These are phyloP conservation scores for Mythimna albipuncta DNA, from an alignment of 2,888 invertebrate species.

Conservation along the genomic window DNA sequence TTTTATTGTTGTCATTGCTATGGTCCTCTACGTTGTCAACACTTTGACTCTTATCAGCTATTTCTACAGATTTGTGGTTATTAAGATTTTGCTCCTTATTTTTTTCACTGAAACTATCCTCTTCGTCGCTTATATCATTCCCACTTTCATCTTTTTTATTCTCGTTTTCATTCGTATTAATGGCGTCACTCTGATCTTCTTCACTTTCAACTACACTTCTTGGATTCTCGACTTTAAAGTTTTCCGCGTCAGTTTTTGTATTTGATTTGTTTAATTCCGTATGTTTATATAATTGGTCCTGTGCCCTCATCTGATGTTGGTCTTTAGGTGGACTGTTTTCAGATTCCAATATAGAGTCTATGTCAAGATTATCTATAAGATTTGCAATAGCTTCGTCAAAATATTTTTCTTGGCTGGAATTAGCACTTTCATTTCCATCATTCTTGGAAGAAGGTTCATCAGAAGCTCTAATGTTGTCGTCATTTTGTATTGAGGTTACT, in stretches of 20 bases:
- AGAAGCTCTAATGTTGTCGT: neutral
- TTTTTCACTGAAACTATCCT: neutral
- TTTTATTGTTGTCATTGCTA: neutral
- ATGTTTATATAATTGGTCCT: neutral
- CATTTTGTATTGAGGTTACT: neutral
- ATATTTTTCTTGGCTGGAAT: constrained; percentile 3
- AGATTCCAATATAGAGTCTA: constrained; percentile 15
- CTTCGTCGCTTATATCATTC: neutral
- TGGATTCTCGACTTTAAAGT: neutral
- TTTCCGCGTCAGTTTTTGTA: neutral
- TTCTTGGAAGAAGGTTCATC: neutral
- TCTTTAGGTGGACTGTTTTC: constrained; percentile 1
- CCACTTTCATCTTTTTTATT: neutral
- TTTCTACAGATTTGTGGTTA: neutral
- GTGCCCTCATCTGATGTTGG: neutral
- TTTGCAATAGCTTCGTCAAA: constrained; percentile 23
- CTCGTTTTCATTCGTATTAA: neutral
- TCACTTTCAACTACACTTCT: neutral
- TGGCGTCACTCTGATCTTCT: neutral
- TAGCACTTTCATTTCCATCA: neutral
- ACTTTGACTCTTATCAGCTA: neutral
- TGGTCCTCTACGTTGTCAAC: neutral
- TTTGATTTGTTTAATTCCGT: neutral
- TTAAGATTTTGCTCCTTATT: neutral
- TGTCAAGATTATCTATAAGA: constrained; percentile 28